Conservation (phyloP, 2,113 vertebrate genomes). For the Tonatia bakeri region DNA sequence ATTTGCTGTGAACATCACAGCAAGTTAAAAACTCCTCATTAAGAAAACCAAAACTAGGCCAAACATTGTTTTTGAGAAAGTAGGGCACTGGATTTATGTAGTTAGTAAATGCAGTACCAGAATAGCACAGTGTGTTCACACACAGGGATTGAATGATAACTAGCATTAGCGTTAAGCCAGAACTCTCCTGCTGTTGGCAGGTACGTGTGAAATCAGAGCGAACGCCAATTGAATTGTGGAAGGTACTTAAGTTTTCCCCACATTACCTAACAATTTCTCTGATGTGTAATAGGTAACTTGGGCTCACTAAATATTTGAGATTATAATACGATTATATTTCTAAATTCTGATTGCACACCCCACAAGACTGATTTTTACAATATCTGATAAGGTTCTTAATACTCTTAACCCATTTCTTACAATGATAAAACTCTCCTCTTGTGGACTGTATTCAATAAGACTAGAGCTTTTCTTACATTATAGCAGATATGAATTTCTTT, state of each 20-base stretch:
- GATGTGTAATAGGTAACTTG: neutral
- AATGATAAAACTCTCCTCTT: neutral
- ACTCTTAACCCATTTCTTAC: constrained; percentile 1
- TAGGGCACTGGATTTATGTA: neutral
- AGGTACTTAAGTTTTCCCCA: neutral
- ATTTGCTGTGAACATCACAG: neutral
- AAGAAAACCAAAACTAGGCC: neutral
- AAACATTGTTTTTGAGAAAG: neutral
- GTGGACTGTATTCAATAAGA: neutral
- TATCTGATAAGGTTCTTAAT: constrained; percentile 15
- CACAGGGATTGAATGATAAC: neutral
- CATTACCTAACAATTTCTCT: neutral
- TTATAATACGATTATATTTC: neutral
- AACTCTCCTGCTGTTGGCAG: neutral
- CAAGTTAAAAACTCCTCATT: neutral
- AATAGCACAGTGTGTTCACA: neutral
- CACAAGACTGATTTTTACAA: constrained; percentile 15
- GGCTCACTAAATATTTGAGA: neutral
- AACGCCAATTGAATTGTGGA: neutral
- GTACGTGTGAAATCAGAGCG: neutral
- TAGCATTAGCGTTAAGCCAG: neutral
- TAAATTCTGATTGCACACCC: neutral
- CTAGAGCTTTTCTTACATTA: constrained; percentile 25
- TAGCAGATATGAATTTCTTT: neutral
- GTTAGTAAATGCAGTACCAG: neutral